Base-by-base conservation (phyloP, 2,113 vertebrate genomes). In the Neogobius melanostomus region DNA sequence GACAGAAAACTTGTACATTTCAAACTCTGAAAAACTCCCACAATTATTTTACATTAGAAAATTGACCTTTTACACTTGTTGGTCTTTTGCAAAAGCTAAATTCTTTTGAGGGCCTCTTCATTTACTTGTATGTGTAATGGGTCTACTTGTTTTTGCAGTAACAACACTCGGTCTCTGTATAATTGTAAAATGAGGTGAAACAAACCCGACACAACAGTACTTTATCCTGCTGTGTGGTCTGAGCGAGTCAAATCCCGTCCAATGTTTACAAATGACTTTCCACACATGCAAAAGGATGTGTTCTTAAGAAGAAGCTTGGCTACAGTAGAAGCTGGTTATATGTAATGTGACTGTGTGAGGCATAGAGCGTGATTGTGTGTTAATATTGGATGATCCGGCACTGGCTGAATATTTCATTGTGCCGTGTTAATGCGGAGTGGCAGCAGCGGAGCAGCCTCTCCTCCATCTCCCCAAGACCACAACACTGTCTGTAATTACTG, bases 361-460 rank as follows among this genome's bases (percentile, higher is more conserved):
- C 90, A 91, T 89, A 91, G 82, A 89, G 88, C 80, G 90, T 89
- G 90, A 88, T 69, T 75, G 62, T 54, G 77, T 56, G 73, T 91
- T 70, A 91, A 90, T 88, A 85, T 82, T 91, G 87, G 76, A 92
- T 89, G 90, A 90, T 76, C 43, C 54, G 77, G 74, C 60, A 76
- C 81, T 84, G 77, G 82, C 70, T 80, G 82, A 88, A 88, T 89
- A 87, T 87, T 85, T 87, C 79, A 89, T 89, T 88, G 81, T 76
- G 69, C 76, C 10, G 80, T 76, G 82, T 86, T 86, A 86, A 88
- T 85, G 80, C 83, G 54, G 80, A 81, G 76, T 77, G 83, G 77
- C 85, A 81, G 80, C 0, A 36, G 74, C 69, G 81, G 69, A 72
- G 72, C 75, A 84, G 63, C 17, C 3, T 5, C 74, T 79, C 68